Conservation (phyloP, 2,888 invertebrate species). For the Crioceris asparagi region DNA sequence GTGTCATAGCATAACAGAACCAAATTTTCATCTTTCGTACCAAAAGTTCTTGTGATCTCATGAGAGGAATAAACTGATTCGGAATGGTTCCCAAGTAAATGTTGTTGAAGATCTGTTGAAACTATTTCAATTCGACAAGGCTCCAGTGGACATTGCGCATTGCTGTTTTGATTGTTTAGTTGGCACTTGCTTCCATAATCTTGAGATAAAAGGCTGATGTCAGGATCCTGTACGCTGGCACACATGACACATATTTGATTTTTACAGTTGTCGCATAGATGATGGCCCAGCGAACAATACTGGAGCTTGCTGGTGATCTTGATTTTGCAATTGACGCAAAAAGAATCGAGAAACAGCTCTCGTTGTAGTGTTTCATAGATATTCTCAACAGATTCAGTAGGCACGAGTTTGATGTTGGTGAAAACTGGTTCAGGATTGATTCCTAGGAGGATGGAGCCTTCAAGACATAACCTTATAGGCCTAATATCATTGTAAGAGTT, state of each 20-base stretch:
- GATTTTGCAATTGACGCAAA: constrained; percentile 18
- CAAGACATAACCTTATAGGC: no score
- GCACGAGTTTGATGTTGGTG: constrained; percentile 12
- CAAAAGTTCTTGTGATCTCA: constrained; percentile 18
- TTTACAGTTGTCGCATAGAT: constrained; percentile 23
- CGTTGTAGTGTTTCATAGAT: constrained; percentile 14
- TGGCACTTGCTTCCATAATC: constrained; percentile 21
- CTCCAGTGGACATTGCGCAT: constrained; percentile 22
- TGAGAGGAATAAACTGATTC: constrained; percentile 16
- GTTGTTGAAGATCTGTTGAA: constrained; percentile 17
- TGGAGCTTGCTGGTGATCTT: constrained; percentile 13
- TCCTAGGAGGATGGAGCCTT: no score
- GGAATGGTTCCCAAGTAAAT: constrained; percentile 21
- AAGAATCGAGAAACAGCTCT: constrained; percentile 4
- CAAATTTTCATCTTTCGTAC: constrained; percentile 21
- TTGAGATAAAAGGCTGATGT: constrained; percentile 17
- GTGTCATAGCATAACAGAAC: constrained; percentile 23
- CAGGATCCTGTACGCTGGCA: constrained; percentile 18
- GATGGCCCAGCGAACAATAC: constrained; percentile 24
- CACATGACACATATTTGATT: constrained; percentile 23
- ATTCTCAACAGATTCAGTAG: constrained; percentile 9
- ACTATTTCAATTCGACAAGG: constrained; percentile 18
- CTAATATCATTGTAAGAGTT: constrained; percentile 1
- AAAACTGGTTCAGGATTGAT: constrained; percentile 10
- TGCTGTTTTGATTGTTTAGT: constrained; percentile 25